Evolutionary conservation across 2,888 invertebrate genomes (phyloP), one percentile per base, ranked within the genome.

Genomic region (Drosophila mettleri): DNA sequence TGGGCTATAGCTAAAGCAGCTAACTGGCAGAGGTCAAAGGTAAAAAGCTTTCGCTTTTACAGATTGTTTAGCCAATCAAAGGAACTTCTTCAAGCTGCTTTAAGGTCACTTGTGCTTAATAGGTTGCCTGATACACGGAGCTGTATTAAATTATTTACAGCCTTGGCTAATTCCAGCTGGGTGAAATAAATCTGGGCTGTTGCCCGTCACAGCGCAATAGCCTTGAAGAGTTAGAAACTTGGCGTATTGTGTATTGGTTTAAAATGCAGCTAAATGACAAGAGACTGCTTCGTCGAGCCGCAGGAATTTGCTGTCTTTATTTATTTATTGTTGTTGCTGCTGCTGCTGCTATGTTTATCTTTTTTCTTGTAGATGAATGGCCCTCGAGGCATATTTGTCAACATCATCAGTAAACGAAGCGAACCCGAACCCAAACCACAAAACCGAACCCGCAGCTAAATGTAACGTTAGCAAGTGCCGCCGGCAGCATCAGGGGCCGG

Each of bases 371-470:
- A 76, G 81, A 69, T 84, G 78, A 84, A 76, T 79, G 76, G 75
- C 85, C 90, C 70, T 85, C 70, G 59, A 83, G 88, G 81, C 83
- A 78, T 86, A 91, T 89, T 91, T 91, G 91, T 90, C 91, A 91
- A 83, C 84, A 88, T 89, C 89, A 86, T 88, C 80, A 83, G 33
- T 75, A 65, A 67, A 66, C 73, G 62, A 59, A 61, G 43, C 71
- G n/a, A 39, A 36, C 70, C 61, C 54, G 31, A 22, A 39, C 20
- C 31, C 33, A 57, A n/a, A 29, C 14, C 36, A 29, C 34, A 20
- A 20, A 39, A 48, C 69, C 58, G 39, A 68, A 69, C 77, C 77
- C 72, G 72, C 71, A 71, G 77, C 63, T 57, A 72, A 73, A 74
- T 61, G 74, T 69, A 63, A 59, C 53, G 69, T 55, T 48, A 57